phyloP scores from a whole-genome alignment of 2,113 vertebrate genomes.

The Brachyistius frenatus region DNA sequence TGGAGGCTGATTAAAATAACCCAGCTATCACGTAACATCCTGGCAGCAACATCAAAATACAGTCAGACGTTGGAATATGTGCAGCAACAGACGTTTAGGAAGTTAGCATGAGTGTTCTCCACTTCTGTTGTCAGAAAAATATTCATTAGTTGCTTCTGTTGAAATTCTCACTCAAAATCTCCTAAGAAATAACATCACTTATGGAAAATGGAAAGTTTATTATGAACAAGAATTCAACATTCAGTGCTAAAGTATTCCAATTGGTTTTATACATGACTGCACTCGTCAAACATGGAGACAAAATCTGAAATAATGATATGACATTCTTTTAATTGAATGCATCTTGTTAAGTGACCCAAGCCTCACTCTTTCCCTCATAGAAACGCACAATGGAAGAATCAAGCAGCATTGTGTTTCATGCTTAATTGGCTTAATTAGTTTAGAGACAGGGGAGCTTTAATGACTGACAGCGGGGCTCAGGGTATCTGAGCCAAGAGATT shows the following conservation, averaged over 20 bases:
- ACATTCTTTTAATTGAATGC: slow-evolving; percentile 32
- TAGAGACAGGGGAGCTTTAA: slow-evolving; percentile 67
- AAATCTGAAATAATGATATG: slow-evolving; percentile 37
- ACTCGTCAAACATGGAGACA: slow-evolving; percentile 16
- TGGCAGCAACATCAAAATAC: slow-evolving; percentile 68
- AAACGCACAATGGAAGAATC: slow-evolving; percentile 50
- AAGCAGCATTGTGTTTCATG: slow-evolving; percentile 70
- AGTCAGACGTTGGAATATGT: slow-evolving; percentile 50
- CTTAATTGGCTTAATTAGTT: slow-evolving; percentile 79
- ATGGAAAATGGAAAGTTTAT: slow-evolving; percentile 4
- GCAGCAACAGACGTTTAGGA: slow-evolving; percentile 26
- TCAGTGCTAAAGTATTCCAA: slow-evolving; percentile 5
- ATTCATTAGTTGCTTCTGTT: slow-evolving; percentile 40
- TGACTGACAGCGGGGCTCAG: slow-evolving; percentile 54
- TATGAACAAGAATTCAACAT: slow-evolving; percentile 17
- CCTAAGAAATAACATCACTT: not conserved
- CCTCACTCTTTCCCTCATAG: slow-evolving; percentile 31
- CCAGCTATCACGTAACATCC: slow-evolving; percentile 69
- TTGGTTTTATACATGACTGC: slow-evolving; percentile 6
- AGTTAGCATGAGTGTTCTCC: slow-evolving; percentile 23
- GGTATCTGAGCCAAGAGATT: slow-evolving; percentile 66
- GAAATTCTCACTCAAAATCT: not conserved
- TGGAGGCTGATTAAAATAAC: slow-evolving; percentile 77
- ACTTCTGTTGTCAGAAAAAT: slow-evolving; percentile 18
- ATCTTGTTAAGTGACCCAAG: slow-evolving; percentile 29